Conservation (phyloP, 2,888 invertebrate species). For the Nephrotoma appendiculata region DNA sequence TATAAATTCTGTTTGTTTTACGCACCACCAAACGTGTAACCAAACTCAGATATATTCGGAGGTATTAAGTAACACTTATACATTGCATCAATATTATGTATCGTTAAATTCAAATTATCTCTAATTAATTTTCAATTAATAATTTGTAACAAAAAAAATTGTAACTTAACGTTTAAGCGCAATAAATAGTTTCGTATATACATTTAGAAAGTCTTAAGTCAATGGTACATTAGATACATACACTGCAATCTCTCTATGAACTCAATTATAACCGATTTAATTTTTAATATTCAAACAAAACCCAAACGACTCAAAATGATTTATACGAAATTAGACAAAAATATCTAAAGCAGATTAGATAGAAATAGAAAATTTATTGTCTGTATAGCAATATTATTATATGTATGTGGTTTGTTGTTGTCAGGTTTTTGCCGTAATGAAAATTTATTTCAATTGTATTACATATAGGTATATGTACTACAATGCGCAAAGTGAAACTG, state of each 20-base stretch:
- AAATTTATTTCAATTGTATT: background rate
- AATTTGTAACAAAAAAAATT: background rate
- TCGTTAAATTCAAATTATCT: background rate
- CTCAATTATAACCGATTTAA: background rate
- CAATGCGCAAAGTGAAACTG: background rate
- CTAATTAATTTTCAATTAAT: background rate
- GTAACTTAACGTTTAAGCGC: background rate
- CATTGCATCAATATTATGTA: background rate
- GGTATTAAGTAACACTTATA: background rate
- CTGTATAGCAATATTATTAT: background rate
- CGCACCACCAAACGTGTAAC: background rate
- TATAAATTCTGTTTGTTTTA: background rate
- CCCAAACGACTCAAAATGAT: background rate
- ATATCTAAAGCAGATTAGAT: background rate
- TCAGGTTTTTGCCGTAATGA: background rate
- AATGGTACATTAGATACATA: background rate
- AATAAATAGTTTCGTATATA: background rate
- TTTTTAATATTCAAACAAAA: background rate
- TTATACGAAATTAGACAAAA: background rate
- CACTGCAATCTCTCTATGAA: background rate
- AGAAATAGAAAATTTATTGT: background rate
- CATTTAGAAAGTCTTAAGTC: background rate
- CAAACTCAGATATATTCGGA: background rate
- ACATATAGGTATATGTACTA: no score
- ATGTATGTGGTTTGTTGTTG: background rate